A percentile compares a stretch with the other conserved stretches of the same genome.
Evolutionary conservation across 2,797 vertebrate species (phyloP).

Genomic region (Balearica regulorum): DNA sequence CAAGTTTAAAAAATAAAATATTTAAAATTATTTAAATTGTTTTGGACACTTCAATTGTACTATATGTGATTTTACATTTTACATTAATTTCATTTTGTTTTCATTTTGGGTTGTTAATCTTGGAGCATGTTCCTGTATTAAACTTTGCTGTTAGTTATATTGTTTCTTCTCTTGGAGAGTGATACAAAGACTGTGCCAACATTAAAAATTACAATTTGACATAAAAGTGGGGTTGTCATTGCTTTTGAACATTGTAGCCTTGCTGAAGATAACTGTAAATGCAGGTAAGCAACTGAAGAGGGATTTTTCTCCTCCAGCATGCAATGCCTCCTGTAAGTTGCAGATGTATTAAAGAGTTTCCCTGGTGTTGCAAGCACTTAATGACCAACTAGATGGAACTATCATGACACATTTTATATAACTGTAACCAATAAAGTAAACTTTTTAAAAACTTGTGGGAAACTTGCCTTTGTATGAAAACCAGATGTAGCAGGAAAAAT

Average conservation of each 20-base stretch:
- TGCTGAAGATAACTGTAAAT: constrained; percentile 28
- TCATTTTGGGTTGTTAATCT: constrained; percentile 72
- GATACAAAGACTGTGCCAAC: constrained; percentile 74
- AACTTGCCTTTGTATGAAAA: constrained; percentile 55
- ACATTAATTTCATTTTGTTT: constrained; percentile 72
- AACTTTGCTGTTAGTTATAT: constrained; percentile 75
- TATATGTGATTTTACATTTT: constrained; percentile 83
- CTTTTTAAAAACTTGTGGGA: constrained; percentile 43
- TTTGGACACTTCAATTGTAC: constrained; percentile 83
- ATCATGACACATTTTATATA: constrained; percentile 45
- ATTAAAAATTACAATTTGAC: constrained; percentile 76
- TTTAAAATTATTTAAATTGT: constrained; percentile 94
- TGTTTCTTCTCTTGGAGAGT: constrained; percentile 73
- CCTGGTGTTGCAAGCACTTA: constrained; percentile 55
- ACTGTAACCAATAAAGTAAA: constrained; percentile 71
- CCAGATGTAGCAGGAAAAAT: neutral
- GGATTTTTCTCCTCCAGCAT: neutral
- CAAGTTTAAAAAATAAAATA: constrained; percentile 84
- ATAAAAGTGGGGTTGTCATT: constrained; percentile 72
- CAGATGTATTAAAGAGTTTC: neutral
- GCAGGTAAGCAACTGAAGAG: constrained; percentile 26
- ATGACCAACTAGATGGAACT: constrained; percentile 41
- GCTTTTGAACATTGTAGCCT: constrained; percentile 65
- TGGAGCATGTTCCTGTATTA: constrained; percentile 73
- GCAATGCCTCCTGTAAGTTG: neutral